A percentile compares a stretch with the other conserved stretches of the same genome.
Evolutionary conservation across 1,140 invertebrate genomes (phyloP).

Genomic region (Araneus ventricosus): DNA sequence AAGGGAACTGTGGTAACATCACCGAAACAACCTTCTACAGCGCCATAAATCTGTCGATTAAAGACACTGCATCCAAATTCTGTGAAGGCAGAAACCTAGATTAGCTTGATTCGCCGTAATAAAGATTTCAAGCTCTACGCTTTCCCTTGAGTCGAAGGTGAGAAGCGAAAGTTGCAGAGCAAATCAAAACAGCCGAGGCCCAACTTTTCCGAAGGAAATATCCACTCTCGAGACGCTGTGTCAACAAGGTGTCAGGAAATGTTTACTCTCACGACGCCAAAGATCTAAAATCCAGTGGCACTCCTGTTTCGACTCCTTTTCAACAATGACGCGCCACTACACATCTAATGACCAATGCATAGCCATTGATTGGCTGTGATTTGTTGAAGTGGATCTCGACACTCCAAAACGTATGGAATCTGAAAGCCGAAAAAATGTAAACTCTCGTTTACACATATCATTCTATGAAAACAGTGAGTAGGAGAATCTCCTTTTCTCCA

Average conservation of each 20-base stretch:
- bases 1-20: not conserved
- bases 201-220: not conserved
- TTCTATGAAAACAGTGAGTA: not conserved
- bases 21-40: not conserved
- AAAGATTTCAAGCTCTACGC: slow-evolving; percentile 39
- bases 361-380: not conserved
- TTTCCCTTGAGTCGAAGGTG: slow-evolving; percentile 31
- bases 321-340: not conserved
- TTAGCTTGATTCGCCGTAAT: slow-evolving; percentile 39
- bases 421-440: not conserved
- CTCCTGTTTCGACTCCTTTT: slow-evolving; percentile 25
- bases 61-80: not conserved
- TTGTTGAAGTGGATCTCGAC: not conserved
- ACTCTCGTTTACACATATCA: not conserved
- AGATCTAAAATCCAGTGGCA: slow-evolving; percentile 59
- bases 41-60: slow-evolving; percentile 4
- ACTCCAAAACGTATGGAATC: not conserved
- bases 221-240: slow-evolving; percentile 48
- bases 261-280: slow-evolving; percentile 57
- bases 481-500: too few relatives aligned
- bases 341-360: slow-evolving; percentile 4
- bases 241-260: slow-evolving; percentile 59
- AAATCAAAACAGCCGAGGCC: slow-evolving; percentile 4
- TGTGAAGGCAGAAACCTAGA: slow-evolving; percentile 15
- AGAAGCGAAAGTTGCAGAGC: slow-evolving; percentile 13